Percentiles rank a stretch among this genome's conserved stretches.
phyloP scores from a whole-genome alignment of 2,797 vertebrate genomes.

The Streptopelia turtur region DNA sequence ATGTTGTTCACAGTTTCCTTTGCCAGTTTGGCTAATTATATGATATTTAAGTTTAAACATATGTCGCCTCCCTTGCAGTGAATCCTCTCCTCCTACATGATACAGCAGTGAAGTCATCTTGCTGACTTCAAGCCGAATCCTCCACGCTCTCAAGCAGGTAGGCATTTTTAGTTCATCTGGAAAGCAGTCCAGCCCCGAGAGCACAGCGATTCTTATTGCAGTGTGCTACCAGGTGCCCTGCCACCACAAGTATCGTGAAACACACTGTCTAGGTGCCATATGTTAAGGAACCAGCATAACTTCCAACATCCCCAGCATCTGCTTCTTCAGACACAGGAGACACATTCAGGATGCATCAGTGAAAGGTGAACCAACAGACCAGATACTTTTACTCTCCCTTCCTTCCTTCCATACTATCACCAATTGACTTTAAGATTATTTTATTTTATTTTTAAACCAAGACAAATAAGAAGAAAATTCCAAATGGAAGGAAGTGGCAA shows the following conservation, averaged over 20 bases:
- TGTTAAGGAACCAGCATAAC: background rate
- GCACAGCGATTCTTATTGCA: accelerated
- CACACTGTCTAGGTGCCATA: background rate
- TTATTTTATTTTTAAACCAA: background rate
- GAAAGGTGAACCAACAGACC: background rate
- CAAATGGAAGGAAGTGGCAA: background rate
- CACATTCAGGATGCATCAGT: background rate
- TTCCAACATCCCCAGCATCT: background rate
- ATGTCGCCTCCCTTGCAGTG: slow-evolving; percentile 69
- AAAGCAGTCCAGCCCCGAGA: background rate
- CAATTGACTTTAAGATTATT: background rate
- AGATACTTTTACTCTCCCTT: background rate
- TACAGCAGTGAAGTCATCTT: slow-evolving; percentile 63
- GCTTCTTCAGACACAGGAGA: background rate
- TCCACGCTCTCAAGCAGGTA: slow-evolving; percentile 24
- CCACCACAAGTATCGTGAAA: background rate
- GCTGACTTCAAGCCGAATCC: slow-evolving; percentile 52
- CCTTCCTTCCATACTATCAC: background rate
- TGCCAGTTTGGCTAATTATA: slow-evolving; percentile 72
- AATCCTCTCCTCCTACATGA: slow-evolving; percentile 71
- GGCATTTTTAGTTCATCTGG: slow-evolving; percentile 15
- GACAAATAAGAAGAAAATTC: background rate
- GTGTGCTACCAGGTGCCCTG: background rate
- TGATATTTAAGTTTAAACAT: slow-evolving; percentile 73
- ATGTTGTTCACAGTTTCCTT: slow-evolving; percentile 73